Conservation (phyloP, 2,797 vertebrate species). For the Glossophaga mutica region DNA sequence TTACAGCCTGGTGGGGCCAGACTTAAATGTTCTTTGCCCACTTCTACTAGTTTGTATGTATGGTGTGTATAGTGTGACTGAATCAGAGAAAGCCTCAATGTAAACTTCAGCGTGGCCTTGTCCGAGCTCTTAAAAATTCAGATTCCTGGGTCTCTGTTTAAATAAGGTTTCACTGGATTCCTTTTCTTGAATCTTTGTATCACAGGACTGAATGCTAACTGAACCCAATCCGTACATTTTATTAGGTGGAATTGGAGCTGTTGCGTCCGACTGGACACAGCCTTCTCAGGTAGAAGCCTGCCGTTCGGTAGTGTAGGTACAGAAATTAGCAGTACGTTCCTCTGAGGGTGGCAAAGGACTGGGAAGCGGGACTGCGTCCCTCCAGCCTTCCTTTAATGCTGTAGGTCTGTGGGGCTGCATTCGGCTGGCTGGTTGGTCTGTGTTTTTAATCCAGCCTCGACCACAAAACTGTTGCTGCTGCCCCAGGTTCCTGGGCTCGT, state of each 20-base stretch:
- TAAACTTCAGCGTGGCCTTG: background rate
- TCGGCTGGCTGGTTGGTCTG: background rate
- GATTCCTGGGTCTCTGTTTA: background rate
- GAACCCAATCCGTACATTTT: background rate
- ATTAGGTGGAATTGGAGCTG: background rate
- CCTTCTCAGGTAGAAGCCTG: background rate
- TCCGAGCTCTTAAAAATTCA: background rate
- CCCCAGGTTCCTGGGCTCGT: slow-evolving; percentile 27
- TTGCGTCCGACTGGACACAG: background rate
- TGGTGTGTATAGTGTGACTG: background rate
- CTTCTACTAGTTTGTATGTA: background rate
- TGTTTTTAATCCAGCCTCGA: slow-evolving; percentile 29
- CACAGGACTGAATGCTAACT: background rate
- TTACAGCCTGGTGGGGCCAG: background rate
- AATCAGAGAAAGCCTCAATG: background rate
- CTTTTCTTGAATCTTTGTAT: background rate
- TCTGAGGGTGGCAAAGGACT: background rate
- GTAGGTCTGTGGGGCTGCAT: background rate
- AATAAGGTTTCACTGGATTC: background rate
- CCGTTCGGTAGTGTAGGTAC: slow-evolving; percentile 19
- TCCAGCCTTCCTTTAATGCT: slow-evolving; percentile 39
- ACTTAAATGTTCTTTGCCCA: background rate
- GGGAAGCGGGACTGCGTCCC: background rate
- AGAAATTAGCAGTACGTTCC: slow-evolving; percentile 4
- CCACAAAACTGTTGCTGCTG: background rate